Evolutionary conservation across 2,888 invertebrate species (phyloP).

Genomic region (Schizotus pectinicornis): DNA sequence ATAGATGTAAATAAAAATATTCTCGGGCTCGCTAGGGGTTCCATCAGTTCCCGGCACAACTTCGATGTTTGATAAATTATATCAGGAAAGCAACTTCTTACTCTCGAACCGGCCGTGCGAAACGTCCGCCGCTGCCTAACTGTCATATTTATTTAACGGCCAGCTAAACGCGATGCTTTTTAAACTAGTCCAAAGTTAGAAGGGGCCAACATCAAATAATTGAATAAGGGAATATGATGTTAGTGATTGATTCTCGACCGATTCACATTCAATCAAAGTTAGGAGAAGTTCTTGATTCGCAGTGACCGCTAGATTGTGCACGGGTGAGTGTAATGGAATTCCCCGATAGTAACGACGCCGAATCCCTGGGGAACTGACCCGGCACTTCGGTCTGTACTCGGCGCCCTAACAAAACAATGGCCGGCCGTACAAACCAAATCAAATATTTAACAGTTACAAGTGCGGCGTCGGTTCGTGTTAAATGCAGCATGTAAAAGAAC

Average conservation of each 20-base stretch:
- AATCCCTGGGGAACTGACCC: constrained; percentile 52
- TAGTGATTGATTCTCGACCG: constrained; percentile 47
- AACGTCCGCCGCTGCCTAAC: constrained; percentile 10
- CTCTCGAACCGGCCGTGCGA: constrained; percentile 4
- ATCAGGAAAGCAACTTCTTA: constrained; percentile 17
- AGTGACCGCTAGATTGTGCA: constrained; percentile 52
- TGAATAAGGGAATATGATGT: constrained; percentile 47
- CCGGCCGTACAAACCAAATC: constrained; percentile 44
- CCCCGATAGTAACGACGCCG: constrained; percentile 49
- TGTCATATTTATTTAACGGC: constrained; percentile 25
- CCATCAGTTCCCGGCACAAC: constrained; percentile 1
- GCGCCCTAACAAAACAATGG: constrained; percentile 47
- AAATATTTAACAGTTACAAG: constrained; percentile 47
- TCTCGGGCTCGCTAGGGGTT: background rate
- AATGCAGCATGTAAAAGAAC: constrained; percentile 9
- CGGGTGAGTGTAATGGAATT: constrained; percentile 53
- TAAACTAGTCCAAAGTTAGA: constrained; percentile 15
- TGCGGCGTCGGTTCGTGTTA: constrained; percentile 33
- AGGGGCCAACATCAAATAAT: constrained; percentile 32
- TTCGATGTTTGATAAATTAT: constrained; percentile 22
- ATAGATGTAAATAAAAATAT: background rate
- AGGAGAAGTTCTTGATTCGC: constrained; percentile 49
- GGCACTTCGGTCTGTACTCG: constrained; percentile 45
- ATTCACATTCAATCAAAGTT: constrained; percentile 53
- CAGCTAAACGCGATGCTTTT: constrained; percentile 15